phyloP scores from a whole-genome alignment of 1,140 invertebrate genomes.

The Saccostrea echinata region DNA sequence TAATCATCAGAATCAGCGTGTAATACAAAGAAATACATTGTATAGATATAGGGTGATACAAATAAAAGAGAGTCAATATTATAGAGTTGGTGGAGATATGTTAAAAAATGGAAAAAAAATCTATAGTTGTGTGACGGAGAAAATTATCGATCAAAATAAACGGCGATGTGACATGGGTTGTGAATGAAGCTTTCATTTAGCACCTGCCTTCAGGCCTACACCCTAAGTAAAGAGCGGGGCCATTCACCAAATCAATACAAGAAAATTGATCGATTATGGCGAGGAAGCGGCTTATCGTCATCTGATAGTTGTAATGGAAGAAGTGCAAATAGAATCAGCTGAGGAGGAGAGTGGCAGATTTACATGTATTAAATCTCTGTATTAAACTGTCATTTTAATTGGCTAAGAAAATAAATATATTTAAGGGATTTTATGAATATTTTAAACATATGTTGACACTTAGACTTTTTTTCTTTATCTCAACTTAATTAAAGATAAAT shows the following conservation, averaged over 20 bases:
- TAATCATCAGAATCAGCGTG: background rate
- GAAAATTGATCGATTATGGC: slow-evolving; percentile 1
- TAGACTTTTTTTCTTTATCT: too few species aligned
- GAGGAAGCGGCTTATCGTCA: slow-evolving; percentile 10
- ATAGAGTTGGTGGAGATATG: background rate
- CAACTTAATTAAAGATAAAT: too few species aligned
- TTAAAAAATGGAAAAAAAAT: background rate
- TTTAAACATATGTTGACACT: too few species aligned
- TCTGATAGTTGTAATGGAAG: slow-evolving; percentile 21
- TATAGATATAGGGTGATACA: background rate
- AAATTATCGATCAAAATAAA: slow-evolving; percentile 16
- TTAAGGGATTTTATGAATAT: too few species aligned
- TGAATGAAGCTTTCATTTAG: slow-evolving; percentile 18
- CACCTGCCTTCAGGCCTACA: background rate
- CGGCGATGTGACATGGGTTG: slow-evolving; percentile 14
- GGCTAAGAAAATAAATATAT: too few species aligned
- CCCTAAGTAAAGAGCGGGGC: slow-evolving; percentile 15
- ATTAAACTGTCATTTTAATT: background rate
- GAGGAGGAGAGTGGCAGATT: background rate
- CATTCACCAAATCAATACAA: slow-evolving; percentile 19
- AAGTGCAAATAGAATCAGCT: background rate
- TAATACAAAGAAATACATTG: background rate
- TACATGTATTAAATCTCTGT: background rate
- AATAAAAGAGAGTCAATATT: background rate
- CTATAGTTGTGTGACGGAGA: slow-evolving; percentile 27